Evolutionary conservation across 2,888 invertebrate genomes (phyloP), one percentile per base, ranked within the genome.

Genomic region (Dendrolimus houi): DNA sequence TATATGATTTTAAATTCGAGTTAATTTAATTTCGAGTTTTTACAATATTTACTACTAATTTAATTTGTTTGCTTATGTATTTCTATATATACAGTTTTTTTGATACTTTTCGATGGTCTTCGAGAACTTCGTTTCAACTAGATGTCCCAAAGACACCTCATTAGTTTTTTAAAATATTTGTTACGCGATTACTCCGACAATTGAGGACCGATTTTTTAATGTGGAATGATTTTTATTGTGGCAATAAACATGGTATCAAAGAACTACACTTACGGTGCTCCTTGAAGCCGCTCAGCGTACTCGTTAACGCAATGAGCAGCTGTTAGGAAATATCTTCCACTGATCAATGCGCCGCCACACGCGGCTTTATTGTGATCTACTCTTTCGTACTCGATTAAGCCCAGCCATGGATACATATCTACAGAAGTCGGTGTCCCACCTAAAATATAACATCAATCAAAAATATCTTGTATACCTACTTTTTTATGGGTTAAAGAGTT

Each of bases 361-460:
- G 76, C 65, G 55, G 77, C 72, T 56, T 70, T 78, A 29, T 72
- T 67, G 53, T 59, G 64, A 8, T 62, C 64, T 1, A 54, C 59
- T 8, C 54, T 54, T 8, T 54, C 59, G 64, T 92, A 91, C 54
- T 86, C 76, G 54, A 92, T 72, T 54, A 91, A 70, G 0, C 79
- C 88, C 73, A 91, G 73, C 92, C 92, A 92, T 1, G 92, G 92
- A 68, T 87, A 92, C 65, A 92, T 90, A 55, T 62, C 62, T 13
- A 62, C 55, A 9, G 54, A n/a, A 10, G 62, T 57, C 8, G 52
- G 54, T 1, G 13, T 58, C 10, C 58, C 58, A 53, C 58, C 58
- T 58, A 53, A 10, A 54, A 56, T 56, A 14, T 14, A 9, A 53
- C 10, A 53, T 9, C 13, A 6, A 29, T 6, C 29, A 29, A 3